Evolutionary conservation across 2,113 vertebrate genomes (phyloP), one percentile per base, ranked within the genome.

Genomic region (Propithecus coquereli): DNA sequence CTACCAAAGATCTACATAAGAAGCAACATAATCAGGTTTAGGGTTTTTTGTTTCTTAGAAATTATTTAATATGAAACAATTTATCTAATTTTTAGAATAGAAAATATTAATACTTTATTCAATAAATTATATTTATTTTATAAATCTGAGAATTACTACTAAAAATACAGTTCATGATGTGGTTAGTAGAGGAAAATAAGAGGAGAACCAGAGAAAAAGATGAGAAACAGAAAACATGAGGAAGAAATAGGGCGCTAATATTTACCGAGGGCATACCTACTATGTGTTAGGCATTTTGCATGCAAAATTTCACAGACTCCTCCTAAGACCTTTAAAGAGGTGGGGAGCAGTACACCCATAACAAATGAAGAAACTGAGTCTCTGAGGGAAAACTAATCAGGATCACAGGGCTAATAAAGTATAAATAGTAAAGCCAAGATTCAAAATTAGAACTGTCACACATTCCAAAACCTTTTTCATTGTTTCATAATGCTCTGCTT

Each of bases 31-130:
- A 81, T 63, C 65, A 86, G 22, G 37, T 83, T 68, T 22, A 34
- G 1, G 45, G 8, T 12, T 25, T 23, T 76, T 94, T 68, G 6
- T 54, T 87, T 30, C 61, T 43, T 8, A 74, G 27, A 92, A 37
- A 96, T 80, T 94, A 89, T 54, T 54, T 54, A 54, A 54, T 18
- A 54, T 54, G 32, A 93, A 93, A 90, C 18, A 63, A 82, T 40
- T 95, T 95, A 65, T 65, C 22, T 83, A 18, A 74, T 9, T 71
- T 96, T 92, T 94, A 79, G 37, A 54, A 85, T 66, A 90, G 71
- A 34, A 90, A 86, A 66, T 73, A 34, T 91, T 93, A 88, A 91
- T 63, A 65, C 12, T 79, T 91, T 80, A 83, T 84, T 93, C 25
- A 85, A 32, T 66, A 86, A 76, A 22, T n/a, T 86, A 14, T 65